Evolutionary conservation across 1,140 invertebrate genomes (phyloP), one percentile per base, ranked within the genome.

Genomic region (Cotesia glomerata): DNA sequence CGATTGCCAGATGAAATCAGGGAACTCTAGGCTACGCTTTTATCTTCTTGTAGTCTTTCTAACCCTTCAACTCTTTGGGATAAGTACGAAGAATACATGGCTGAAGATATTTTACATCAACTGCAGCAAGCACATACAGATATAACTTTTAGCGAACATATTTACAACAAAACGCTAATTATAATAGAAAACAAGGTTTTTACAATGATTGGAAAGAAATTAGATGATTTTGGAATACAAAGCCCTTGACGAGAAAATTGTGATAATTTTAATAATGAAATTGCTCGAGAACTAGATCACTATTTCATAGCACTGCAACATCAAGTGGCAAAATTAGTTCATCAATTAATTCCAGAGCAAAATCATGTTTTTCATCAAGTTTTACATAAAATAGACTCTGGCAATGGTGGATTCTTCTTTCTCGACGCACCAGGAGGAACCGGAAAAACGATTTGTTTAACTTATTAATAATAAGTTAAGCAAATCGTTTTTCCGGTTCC

Each of bases 81-180:
- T 4, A 36, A 36, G 35, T 36, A 36, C 35, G 3, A 36, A 36
- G 7, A 36, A 4, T 3, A 36, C 7, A 36, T 36, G 35, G 3
- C 35, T 36, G 35, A 36, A 3, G 35, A 36, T 36, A 36, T 36
- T 39, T 72, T 72, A 13, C 35, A 66, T 59, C 34, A 18, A 59
- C n/a, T 39, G 3, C 68, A 39, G 18, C 3, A 4, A 5, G 1
- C 1, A 14, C 67, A 74, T 74, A 11, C 16, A 3, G 39, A 34
- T 36, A 1, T 74, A 16, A 5, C 66, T 35, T 14, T 64, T 8
- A 71, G 9, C 66, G 77, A 76, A 75, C 77, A 83, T 78, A 83
- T 85, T 70, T 79, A 85, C 74, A 85, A 84, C 74, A 77, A 82
- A 62, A 74, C 79, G 79, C 83, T 85, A 78, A 79, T 85, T 74